Evolutionary conservation across 2,113 vertebrate species (phyloP).

Genomic region (Prunella himalayana): DNA sequence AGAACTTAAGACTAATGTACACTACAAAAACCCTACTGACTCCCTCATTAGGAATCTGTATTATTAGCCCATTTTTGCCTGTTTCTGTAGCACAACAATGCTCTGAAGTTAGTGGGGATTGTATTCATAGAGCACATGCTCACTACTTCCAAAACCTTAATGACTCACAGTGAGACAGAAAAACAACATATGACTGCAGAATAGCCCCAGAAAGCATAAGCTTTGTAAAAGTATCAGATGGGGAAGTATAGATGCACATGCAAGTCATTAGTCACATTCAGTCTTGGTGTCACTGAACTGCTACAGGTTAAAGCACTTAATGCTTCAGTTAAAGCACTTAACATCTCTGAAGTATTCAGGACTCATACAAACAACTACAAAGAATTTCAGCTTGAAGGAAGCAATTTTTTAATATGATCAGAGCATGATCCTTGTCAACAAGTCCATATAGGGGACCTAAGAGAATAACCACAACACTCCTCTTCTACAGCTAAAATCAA

Average conservation of each 20-base stretch:
- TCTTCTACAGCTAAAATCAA: neutral
- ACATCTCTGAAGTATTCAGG: neutral
- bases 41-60: neutral
- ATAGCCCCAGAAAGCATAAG: neutral
- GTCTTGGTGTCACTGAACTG: neutral
- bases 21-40: neutral
- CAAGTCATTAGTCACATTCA: neutral
- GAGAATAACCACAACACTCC: neutral
- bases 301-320: neutral
- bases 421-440: neutral
- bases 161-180: neutral
- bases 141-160: neutral
- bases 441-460: neutral
- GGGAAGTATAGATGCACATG: neutral
- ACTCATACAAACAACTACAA: neutral
- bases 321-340: neutral
- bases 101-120: neutral
- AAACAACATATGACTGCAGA: neutral
- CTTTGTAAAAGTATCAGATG: neutral
- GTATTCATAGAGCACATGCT: neutral
- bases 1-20: neutral
- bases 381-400: neutral
- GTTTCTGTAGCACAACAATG: neutral
- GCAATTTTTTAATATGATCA: neutral
- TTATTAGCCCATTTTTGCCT: neutral